phyloP scores from a whole-genome alignment of 1,140 invertebrate genomes.

The Sitobion miscanthi region DNA sequence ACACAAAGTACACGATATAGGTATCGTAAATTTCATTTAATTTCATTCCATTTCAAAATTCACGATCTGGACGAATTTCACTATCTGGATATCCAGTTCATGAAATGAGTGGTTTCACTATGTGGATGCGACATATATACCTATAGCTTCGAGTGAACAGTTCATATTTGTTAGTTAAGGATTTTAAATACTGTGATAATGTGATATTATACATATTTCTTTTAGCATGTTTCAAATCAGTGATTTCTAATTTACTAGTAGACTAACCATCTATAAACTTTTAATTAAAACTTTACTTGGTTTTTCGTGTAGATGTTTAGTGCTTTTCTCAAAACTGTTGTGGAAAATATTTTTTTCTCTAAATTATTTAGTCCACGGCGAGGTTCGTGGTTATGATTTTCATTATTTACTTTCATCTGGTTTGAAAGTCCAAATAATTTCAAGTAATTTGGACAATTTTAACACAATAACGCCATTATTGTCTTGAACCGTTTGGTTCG shows the following conservation, averaged over 20 bases:
- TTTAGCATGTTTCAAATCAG: neutral
- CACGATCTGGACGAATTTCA: no score
- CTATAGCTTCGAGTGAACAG: neutral
- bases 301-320: neutral
- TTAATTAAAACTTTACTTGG: conserved; percentile 9
- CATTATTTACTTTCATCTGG: neutral
- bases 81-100: no score
- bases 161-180: neutral
- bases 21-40: no score
- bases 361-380: neutral
- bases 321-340: neutral
- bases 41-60: no score
- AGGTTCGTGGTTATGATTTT: neutral
- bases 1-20: no score
- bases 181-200: neutral
- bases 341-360: neutral
- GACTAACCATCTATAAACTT: neutral
- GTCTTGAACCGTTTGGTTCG: neutral
- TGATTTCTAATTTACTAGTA: conserved; percentile 6
- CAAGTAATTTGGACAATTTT: neutral
- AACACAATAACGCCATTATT: neutral
- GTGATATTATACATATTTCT: neutral
- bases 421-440: neutral
- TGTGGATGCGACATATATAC: no score
- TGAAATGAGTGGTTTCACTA: no score